Evolutionary conservation across 2,797 vertebrate species (phyloP).

Genomic region (Tapirus indicus): DNA sequence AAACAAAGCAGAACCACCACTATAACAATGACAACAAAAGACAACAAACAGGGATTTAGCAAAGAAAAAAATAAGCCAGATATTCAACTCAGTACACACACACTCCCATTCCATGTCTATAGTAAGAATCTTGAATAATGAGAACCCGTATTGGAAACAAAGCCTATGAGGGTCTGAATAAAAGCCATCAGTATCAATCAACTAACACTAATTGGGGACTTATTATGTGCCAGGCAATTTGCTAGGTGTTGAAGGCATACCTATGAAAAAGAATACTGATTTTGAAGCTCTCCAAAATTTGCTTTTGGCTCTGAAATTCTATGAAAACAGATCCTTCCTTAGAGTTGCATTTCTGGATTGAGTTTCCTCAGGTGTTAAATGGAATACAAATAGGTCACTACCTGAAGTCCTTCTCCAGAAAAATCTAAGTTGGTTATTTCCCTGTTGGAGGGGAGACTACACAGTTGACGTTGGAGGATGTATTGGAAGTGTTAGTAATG

Average conservation of each 20-base stretch:
- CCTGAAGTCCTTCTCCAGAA: neutral
- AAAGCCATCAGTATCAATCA: neutral
- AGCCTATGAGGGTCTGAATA: neutral
- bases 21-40: neutral
- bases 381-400: neutral
- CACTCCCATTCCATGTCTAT: neutral
- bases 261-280: neutral
- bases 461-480: conserved; percentile 2
- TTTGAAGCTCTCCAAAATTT: neutral
- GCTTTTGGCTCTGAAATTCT: neutral
- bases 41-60: neutral
- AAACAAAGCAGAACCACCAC: neutral
- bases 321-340: neutral
- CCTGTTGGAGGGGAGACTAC: neutral
- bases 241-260: neutral
- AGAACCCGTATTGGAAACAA: neutral
- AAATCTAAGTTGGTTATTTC: neutral
- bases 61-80: neutral
- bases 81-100: neutral
- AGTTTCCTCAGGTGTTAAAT: neutral
- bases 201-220: neutral
- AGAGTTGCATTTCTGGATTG: neutral
- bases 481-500: conserved; percentile 59
- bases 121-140: neutral
- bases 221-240: neutral